Percentiles rank a stretch among this genome's conserved stretches.
Evolutionary conservation across 2,113 vertebrate species (phyloP).

Genomic region (Petroica traversi): DNA sequence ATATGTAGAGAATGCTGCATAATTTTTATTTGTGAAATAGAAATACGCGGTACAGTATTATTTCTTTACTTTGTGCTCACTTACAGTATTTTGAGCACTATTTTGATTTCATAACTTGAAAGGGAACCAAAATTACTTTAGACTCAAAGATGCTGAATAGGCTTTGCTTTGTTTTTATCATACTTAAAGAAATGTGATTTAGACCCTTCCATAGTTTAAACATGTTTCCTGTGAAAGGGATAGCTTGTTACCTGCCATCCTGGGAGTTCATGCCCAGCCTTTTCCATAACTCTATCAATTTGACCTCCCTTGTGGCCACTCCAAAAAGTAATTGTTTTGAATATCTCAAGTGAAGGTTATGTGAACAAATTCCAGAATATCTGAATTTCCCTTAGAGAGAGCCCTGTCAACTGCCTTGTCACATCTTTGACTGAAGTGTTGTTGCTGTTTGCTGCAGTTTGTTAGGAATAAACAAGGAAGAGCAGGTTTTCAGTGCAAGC

Average conservation of each 20-base stretch:
- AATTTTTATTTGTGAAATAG: background rate
- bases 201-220: background rate
- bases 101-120: background rate
- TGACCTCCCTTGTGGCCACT: background rate
- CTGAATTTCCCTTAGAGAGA: background rate
- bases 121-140: background rate
- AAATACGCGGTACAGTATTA: background rate
- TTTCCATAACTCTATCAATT: background rate
- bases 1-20: background rate
- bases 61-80: background rate
- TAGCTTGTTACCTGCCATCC: background rate
- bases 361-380: background rate
- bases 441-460: background rate
- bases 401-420: background rate
- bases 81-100: background rate
- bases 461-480: background rate
- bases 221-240: background rate
- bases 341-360: background rate
- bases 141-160: background rate
- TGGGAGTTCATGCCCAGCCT: background rate
- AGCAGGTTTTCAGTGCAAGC: background rate
- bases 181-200: background rate
- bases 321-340: background rate
- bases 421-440: background rate
- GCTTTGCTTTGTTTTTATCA: background rate